Conservation (phyloP, 1,140 invertebrate species). For the Drosophila lini region DNA sequence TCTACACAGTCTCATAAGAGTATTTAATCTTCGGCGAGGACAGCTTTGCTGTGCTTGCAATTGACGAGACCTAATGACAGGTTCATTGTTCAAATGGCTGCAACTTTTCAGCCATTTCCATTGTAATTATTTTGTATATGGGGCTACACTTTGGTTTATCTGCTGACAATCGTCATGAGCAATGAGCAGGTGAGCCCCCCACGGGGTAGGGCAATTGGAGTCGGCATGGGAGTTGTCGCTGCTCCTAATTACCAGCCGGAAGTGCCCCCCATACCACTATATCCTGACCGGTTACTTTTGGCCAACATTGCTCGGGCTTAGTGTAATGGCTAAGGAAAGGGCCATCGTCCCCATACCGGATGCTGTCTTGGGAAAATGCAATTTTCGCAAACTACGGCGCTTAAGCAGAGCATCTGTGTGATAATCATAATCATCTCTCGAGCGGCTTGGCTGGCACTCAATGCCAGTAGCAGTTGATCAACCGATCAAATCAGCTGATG, state of each 20-base stretch:
- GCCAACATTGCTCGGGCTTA: slow-evolving; percentile 16
- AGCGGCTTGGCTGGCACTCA: slow-evolving; percentile 31
- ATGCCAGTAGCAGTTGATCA: slow-evolving; percentile 67
- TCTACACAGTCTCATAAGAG: slow-evolving; percentile 5
- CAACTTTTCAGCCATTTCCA: slow-evolving; percentile 77
- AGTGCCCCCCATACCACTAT: slow-evolving; percentile 27
- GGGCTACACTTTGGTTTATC: slow-evolving; percentile 26
- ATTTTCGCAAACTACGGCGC: slow-evolving; percentile 58
- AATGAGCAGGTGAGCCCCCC: slow-evolving; percentile 9
- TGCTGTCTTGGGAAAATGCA: slow-evolving; percentile 60
- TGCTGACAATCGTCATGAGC: slow-evolving; percentile 51
- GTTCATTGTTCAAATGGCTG: slow-evolving; percentile 68
- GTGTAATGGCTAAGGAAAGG: slow-evolving; percentile 23
- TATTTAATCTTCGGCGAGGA: slow-evolving; percentile 1
- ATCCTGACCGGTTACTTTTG: slow-evolving; percentile 26
- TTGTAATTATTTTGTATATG: slow-evolving; percentile 60
- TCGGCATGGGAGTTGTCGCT: slow-evolving; percentile 18
- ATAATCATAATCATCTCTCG: slow-evolving; percentile 57
- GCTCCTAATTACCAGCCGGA: slow-evolving; percentile 56
- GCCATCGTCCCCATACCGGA: slow-evolving; percentile 32
- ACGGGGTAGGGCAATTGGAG: not conserved
- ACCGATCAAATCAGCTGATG: slow-evolving; percentile 44
- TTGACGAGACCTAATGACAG: slow-evolving; percentile 71
- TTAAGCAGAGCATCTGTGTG: slow-evolving; percentile 27
- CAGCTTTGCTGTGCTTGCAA: slow-evolving; percentile 13